A percentile compares a stretch with the other conserved stretches of the same genome.
These are phyloP conservation scores for Cheilosia vulpina DNA, from an alignment of 2,888 invertebrate species.

Conservation along the genomic window DNA sequence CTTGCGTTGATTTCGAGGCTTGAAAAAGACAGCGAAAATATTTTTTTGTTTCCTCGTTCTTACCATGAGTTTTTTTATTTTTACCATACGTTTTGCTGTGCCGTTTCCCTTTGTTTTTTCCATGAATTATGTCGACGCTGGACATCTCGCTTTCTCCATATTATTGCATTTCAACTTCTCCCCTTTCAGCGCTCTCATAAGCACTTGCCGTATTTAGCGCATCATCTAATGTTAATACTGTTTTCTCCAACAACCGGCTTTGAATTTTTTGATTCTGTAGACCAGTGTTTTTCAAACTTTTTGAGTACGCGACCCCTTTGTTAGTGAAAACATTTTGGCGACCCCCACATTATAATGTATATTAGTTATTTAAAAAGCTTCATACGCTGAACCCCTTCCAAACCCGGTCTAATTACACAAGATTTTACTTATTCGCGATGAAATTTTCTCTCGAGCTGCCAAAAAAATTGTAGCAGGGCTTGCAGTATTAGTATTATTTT, in stretches of 20 bases:
- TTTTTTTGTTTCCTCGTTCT: slow-evolving; percentile 40
- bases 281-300: no score
- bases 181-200: slow-evolving; percentile 61
- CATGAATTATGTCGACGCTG: slow-evolving; percentile 6
- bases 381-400: no score
- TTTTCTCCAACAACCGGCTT: slow-evolving; percentile 53
- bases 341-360: no score
- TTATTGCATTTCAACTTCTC: slow-evolving; percentile 58
- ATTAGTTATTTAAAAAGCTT: no score
- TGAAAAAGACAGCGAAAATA: slow-evolving; percentile 48
- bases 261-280: slow-evolving; percentile 23
- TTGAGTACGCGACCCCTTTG: no score
- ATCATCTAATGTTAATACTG: slow-evolving; percentile 39
- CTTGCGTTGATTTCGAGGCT: slow-evolving; percentile 23
- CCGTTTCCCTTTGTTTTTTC: slow-evolving; percentile 28
- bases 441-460: no score
- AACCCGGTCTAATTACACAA: no score
- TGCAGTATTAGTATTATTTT: no score
- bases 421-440: no score
- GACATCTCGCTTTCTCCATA: slow-evolving; percentile 16
- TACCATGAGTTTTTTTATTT: slow-evolving; percentile 29
- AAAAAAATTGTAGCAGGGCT: no score
- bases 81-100: slow-evolving; percentile 1
- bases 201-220: slow-evolving; percentile 45
- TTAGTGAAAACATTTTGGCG: no score